A percentile compares a stretch with the other conserved stretches of the same genome.
Conservation (phyloP, 2,797 vertebrate species). For the Scarus forsteni region DNA sequence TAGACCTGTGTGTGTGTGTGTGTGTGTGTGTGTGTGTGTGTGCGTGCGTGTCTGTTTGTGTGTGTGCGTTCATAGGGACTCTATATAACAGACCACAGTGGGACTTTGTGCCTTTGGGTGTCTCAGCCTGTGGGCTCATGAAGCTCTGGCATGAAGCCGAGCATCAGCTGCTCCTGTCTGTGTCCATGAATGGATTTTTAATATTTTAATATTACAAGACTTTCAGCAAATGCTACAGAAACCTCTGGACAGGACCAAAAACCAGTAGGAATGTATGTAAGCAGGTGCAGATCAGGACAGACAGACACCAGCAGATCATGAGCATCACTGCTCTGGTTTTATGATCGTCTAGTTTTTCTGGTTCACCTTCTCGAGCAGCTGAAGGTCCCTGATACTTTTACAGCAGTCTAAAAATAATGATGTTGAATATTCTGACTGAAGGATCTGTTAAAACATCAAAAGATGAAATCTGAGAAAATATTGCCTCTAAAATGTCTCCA, state of each 20-base stretch:
- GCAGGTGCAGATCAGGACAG: not conserved
- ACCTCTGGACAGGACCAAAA: conserved; percentile 51
- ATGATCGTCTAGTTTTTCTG: conserved; percentile 1
- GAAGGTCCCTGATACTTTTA: conserved; percentile 21
- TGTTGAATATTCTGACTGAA: not conserved
- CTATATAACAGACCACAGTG: conserved; percentile 34
- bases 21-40: conserved; percentile 33
- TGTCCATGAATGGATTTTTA: conserved; percentile 33
- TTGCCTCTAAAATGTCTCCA: not conserved
- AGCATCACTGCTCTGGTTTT: not conserved
- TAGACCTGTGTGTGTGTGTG: conserved; percentile 37
- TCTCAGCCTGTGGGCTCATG: conserved; percentile 13
- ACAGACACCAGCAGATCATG: conserved; percentile 11
- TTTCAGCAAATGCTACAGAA: conserved; percentile 66
- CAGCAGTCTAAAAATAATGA: not conserved
- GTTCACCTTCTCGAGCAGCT: conserved; percentile 2
- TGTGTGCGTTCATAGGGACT: conserved; percentile 16
- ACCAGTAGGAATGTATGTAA: not conserved
- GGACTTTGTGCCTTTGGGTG: conserved; percentile 64
- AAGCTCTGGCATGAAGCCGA: conserved; percentile 1
- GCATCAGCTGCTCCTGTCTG: not conserved
- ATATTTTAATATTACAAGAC: conserved; percentile 72
- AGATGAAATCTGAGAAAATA: not conserved
- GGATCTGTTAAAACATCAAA: not conserved
- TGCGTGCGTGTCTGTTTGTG: conserved; percentile 16